Evolutionary conservation across 2,113 vertebrate genomes (phyloP).

Genomic region (Saguinus midas): DNA sequence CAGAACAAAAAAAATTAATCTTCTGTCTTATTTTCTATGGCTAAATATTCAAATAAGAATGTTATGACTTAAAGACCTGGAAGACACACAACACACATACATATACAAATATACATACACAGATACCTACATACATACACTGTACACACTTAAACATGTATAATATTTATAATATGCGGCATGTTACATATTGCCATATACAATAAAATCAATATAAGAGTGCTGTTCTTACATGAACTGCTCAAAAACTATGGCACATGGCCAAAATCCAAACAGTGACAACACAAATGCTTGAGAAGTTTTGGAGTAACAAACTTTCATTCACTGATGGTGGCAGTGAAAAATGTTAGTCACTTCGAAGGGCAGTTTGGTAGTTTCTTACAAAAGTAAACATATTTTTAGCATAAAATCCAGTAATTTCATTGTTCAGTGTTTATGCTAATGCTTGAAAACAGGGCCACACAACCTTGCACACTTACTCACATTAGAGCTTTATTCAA

Average conservation of each 20-base stretch:
- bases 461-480: neutral
- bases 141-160: neutral
- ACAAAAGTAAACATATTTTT: neutral
- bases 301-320: neutral
- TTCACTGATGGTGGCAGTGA: neutral
- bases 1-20: conserved; percentile 48
- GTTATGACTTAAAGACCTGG: neutral
- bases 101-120: neutral
- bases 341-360: neutral
- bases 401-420: neutral
- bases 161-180: neutral
- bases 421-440: neutral
- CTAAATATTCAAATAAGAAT: conserved; percentile 48
- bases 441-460: neutral
- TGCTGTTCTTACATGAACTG: neutral
- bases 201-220: neutral
- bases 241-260: neutral
- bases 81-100: neutral
- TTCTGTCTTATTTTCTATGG: conserved; percentile 67
- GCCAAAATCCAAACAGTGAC: neutral
- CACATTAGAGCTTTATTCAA: neutral
- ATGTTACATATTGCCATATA: neutral
- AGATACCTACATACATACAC: neutral
- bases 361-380: neutral
- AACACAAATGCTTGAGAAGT: neutral